Conservation (phyloP, 2,888 invertebrate genomes). For the Argyresthia goedartella region DNA sequence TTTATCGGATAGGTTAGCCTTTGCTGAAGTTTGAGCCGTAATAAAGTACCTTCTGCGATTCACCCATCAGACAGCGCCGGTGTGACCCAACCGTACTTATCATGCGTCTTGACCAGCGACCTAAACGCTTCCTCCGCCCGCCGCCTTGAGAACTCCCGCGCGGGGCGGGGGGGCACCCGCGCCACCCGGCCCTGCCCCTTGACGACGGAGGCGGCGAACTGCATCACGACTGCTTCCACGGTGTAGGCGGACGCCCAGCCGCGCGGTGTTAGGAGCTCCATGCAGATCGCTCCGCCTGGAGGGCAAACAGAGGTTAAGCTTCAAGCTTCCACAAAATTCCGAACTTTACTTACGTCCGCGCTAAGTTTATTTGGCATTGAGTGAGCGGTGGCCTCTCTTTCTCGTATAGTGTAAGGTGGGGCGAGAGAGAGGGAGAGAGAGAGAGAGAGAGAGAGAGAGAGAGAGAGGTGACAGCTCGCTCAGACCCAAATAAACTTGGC, state of each 20-base stretch:
- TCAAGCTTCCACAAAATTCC: too few relatives aligned
- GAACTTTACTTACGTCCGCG: too few relatives aligned
- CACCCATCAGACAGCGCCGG: conserved; percentile 89
- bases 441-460: too few relatives aligned
- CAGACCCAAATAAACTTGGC: too few relatives aligned
- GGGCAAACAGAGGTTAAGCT: too few relatives aligned
- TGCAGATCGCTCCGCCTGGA: conserved; percentile 87
- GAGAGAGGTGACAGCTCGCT: too few relatives aligned
- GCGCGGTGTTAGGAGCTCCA: conserved; percentile 87
- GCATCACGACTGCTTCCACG: conserved; percentile 89
- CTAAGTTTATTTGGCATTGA: too few relatives aligned
- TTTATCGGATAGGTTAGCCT: too few relatives aligned
- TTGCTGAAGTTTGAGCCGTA: too few relatives aligned
- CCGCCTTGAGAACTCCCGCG: conserved; percentile 82
- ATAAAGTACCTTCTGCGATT: conserved; percentile 27
- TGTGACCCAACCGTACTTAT: conserved; percentile 93
- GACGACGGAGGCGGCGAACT: conserved; percentile 89
- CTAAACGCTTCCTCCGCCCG: conserved; percentile 91
- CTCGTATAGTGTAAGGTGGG: too few relatives aligned
- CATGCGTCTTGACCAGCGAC: conserved; percentile 89
- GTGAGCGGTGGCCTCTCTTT: too few relatives aligned
- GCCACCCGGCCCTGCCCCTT: conserved; percentile 89
- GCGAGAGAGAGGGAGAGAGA: too few relatives aligned
- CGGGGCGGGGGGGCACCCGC: conserved; percentile 82
- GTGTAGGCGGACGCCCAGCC: conserved; percentile 93